Percentiles rank a stretch among this genome's conserved stretches.
Evolutionary conservation across 2,888 invertebrate species (phyloP).

Genomic region (Diloba caeruleocephala): DNA sequence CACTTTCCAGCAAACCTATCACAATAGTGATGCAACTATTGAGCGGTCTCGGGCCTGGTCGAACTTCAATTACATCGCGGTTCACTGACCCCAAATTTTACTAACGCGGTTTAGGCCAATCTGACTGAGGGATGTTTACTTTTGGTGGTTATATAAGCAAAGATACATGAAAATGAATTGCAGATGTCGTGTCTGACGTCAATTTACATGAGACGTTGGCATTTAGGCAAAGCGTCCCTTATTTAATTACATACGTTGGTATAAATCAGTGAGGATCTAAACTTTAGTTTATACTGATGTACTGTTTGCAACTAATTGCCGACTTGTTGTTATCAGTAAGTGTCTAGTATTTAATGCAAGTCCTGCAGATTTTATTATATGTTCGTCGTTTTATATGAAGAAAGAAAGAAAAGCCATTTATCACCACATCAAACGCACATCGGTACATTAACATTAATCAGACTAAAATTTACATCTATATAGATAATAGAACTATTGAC

Average conservation of each 20-base stretch:
- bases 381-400: too few relatives aligned
- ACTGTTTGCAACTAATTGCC: slow-evolving; percentile 16
- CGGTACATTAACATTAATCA: too few relatives aligned
- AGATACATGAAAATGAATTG: slow-evolving; percentile 61
- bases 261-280: slow-evolving; percentile 63
- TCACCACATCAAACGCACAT: too few relatives aligned
- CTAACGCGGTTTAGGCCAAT: slow-evolving; percentile 46
- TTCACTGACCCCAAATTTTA: slow-evolving; percentile 37
- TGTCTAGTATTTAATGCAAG: too few relatives aligned
- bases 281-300: slow-evolving; percentile 38
- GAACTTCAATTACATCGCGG: slow-evolving; percentile 41
- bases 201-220: slow-evolving; percentile 68
- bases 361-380: background rate
- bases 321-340: too few relatives aligned
- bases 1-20: slow-evolving; percentile 20
- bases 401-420: too few relatives aligned
- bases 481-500: too few relatives aligned
- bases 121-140: slow-evolving; percentile 59
- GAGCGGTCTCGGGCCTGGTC: slow-evolving; percentile 4
- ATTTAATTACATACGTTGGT: slow-evolving; percentile 66
- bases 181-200: slow-evolving; percentile 60
- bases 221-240: slow-evolving; percentile 56
- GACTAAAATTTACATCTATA: too few relatives aligned
- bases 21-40: slow-evolving; percentile 42
- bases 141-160: slow-evolving; percentile 47